Base-by-base conservation (phyloP, 2,113 vertebrate genomes). In the Planiliza haematocheilus region DNA sequence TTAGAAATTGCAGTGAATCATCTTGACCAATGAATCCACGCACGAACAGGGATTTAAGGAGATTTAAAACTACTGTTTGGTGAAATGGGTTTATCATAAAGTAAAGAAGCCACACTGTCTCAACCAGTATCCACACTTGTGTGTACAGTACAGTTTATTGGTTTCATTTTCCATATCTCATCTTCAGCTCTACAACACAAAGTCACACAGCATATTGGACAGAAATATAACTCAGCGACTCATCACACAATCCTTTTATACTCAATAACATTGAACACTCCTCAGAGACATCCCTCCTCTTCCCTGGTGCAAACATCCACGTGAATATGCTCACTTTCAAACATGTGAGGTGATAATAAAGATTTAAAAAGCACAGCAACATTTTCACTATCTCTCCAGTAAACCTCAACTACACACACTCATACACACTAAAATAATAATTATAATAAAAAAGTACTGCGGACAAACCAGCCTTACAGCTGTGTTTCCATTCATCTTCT, bases 121-220 rank as follows among this genome's bases (percentile, higher is more conserved):
- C 24, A 30, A 30, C 3, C 50, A 36, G 3, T 30, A 13, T 68
- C 16, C n/a, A 43, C 41, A 57, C 38, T 36, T 18, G 45, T 6
- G 18, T 58, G 30, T 68, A 72, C 45, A 60, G 14, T 10, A 56
- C 36, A 67, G 8, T 84, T 84, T 82, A 75, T 81, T 88, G 20
- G n/a, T 51, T 48, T 82, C 1, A 51, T 46, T 61, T 69, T 3
- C 8, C 21, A 60, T 7, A 30, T 48, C 18, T 62, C 48, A 37
- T 1, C 13, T 11, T 34, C 8, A 55, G 39, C 57, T 43, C 13
- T 67, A 9, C 10, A 36, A 13, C 21, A 24, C 14, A 60, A 30
- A 14, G 51, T 66, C 74, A 76, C 37, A 75, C 70, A 78, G 52
- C 70, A 77, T 20, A 21, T 38, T 65, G 58, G 37, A 58, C 10